Evolutionary conservation across 2,888 invertebrate genomes (phyloP).

Genomic region (Ectemnius cavifrons): DNA sequence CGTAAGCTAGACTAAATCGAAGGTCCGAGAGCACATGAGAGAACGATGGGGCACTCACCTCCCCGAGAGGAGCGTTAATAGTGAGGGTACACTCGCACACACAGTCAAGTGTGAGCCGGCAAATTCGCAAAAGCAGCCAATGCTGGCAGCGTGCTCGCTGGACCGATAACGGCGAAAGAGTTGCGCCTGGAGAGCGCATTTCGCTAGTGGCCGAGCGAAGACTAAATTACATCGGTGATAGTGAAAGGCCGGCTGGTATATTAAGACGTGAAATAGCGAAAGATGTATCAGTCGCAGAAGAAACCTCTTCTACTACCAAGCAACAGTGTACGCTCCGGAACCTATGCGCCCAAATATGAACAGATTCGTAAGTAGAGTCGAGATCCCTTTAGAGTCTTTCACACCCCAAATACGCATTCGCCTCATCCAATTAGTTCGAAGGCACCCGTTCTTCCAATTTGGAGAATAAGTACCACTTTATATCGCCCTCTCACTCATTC

Average conservation of each 20-base stretch:
- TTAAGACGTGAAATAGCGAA: conserved; percentile 73
- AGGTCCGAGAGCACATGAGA: conserved; percentile 34
- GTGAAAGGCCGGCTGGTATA: conserved; percentile 76
- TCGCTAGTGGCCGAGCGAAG: conserved; percentile 52
- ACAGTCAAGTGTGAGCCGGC: no score
- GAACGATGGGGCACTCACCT: conserved; percentile 31
- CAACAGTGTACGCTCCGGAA: conserved; percentile 46
- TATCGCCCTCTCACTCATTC: no score
- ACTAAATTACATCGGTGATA: conserved; percentile 67
- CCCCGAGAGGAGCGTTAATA: background rate
- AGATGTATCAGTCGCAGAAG: conserved; percentile 74
- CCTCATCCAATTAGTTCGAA: no score
- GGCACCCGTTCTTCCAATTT: no score
- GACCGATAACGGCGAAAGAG: conserved; percentile 56
- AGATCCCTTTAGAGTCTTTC: conserved; percentile 8
- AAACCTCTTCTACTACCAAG: conserved; percentile 59
- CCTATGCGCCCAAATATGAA: conserved; percentile 60
- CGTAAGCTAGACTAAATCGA: conserved; percentile 5
- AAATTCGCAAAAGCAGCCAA: conserved; percentile 43
- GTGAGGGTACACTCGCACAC: no score
- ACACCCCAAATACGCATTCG: no score
- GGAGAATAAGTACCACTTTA: no score
- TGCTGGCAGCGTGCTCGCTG: conserved; percentile 43
- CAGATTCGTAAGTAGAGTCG: conserved; percentile 68
- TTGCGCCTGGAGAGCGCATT: conserved; percentile 49